Percentiles rank a stretch among this genome's conserved stretches.
Conservation (phyloP, 2,888 invertebrate genomes). For the Metacarcinus magister region DNA sequence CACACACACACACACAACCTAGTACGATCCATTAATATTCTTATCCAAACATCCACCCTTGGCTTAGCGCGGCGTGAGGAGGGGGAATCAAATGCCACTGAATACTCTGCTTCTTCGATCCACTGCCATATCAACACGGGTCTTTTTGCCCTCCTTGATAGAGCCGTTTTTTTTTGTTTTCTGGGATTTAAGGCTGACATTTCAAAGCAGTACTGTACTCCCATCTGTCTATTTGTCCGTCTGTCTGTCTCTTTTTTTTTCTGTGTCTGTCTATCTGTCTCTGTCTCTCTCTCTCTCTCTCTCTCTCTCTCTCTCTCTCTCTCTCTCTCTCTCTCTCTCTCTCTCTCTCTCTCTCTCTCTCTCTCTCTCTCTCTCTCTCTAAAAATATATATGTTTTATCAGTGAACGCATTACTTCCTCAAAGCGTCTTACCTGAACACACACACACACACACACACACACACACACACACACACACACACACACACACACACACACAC, state of each 20-base stretch:
- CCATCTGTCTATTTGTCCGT: neutral
- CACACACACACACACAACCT: conserved; percentile 15
- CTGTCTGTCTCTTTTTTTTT: neutral
- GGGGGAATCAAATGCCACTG: conserved; percentile 29
- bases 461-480: too few species aligned
- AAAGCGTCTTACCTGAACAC: too few species aligned
- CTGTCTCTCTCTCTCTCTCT: neutral
- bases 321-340: neutral
- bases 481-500: too few species aligned
- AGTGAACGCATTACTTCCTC: too few species aligned
- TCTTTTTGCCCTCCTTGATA: neutral
- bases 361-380: neutral
- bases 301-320: neutral
- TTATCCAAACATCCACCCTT: conserved; percentile 42
- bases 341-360: neutral
- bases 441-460: too few species aligned
- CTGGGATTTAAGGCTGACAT: neutral
- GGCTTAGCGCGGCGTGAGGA: conserved; percentile 6
- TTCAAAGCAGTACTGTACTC: neutral
- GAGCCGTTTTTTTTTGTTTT: neutral
- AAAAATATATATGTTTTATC: neutral
- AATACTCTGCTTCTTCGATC: neutral
- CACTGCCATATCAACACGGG: neutral
- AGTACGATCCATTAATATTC: conserved; percentile 39
- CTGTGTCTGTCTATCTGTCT: too few species aligned